Evolutionary conservation across 1,140 invertebrate genomes (phyloP).

Genomic region (Scaptomyza montana): DNA sequence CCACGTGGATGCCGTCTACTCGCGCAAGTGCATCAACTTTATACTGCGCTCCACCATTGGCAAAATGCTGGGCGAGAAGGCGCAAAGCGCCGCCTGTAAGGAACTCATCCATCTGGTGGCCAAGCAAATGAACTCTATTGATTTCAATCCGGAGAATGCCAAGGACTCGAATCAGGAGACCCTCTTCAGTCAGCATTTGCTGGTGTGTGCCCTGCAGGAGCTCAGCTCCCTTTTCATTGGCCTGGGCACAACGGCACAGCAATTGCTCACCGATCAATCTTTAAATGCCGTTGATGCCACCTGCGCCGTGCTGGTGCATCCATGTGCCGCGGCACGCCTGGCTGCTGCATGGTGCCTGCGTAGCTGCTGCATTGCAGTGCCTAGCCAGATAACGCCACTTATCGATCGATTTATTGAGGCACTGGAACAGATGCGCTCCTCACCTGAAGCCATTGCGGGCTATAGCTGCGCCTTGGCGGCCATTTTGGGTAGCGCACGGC

Average conservation of each 20-base stretch:
- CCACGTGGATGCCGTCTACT: constrained; percentile 98
- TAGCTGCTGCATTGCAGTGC: constrained; percentile 95
- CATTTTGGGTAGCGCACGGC: constrained; percentile 94
- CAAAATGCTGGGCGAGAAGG: constrained; percentile 97
- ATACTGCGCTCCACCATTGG: constrained; percentile 96
- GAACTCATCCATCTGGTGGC: constrained; percentile 96
- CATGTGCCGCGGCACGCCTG: constrained; percentile 94
- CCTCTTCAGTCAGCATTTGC: constrained; percentile 95
- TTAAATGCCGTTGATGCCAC: constrained; percentile 88
- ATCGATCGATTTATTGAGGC: constrained; percentile 94
- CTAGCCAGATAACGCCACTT: constrained; percentile 96
- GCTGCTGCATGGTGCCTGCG: constrained; percentile 97
- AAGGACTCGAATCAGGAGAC: constrained; percentile 95
- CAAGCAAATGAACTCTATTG: constrained; percentile 97
- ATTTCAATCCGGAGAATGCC: constrained; percentile 95
- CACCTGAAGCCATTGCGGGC: constrained; percentile 96
- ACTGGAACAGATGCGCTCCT: constrained; percentile 94
- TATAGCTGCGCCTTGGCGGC: constrained; percentile 97
- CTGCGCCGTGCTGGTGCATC: constrained; percentile 91
- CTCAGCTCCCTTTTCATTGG: constrained; percentile 93
- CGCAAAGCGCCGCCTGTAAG: constrained; percentile 97
- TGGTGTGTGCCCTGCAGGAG: constrained; percentile 97
- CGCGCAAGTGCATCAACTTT: constrained; percentile 98
- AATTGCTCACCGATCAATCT: constrained; percentile 93
- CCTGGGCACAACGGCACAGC: constrained; percentile 95